Evolutionary conservation across 1,140 invertebrate species (phyloP), one percentile per base, ranked within the genome.

Genomic region (Lucilia sericata): DNA sequence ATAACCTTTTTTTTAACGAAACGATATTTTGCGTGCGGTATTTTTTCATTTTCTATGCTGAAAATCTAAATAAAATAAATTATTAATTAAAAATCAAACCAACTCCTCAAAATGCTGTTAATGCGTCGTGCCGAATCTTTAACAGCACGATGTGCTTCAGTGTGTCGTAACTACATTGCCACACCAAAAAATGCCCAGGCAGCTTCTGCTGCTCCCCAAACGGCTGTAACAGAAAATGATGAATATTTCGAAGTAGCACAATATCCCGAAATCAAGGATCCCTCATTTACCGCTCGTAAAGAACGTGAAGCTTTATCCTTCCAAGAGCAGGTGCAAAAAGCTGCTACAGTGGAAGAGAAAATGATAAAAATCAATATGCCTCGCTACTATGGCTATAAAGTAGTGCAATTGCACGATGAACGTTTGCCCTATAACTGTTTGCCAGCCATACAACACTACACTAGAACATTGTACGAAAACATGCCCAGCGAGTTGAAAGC

Each of bases 291-390:
- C 85, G 92, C 90, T 30, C 89, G 85, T 83, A 90, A 88, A 65
- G 86, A 88, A 86, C 91, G 93, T 30, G 87, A 91, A 83, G 90
- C 90, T 36, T 87, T 93, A 85, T 84, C 88, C 2, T 91, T 92
- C 88, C 88, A 94, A 87, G 91, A 95, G 34, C 92, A 94, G 86
- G 93, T 97, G 30, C 93, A 93, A 86, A 88, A 91, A 9, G 85
- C 96, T 55, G 92, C 94, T 75, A 96, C 95, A 1, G 93, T 96
- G 0, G 96, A 97, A 91, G 95, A 97, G 91, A 97, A 97, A 89
- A 92, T 96, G 82, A 94, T 96, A 74, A 95, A 95, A 87, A 83
- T 96, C 5, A 96, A 96, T 88, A 95, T 97, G 93, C 94, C 95
- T 8, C 92, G 93, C 78, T 96, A 95, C 89, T 97, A 96, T 90